Conservation (phyloP, 2,113 vertebrate species). For the Mionectes macconnelli region DNA sequence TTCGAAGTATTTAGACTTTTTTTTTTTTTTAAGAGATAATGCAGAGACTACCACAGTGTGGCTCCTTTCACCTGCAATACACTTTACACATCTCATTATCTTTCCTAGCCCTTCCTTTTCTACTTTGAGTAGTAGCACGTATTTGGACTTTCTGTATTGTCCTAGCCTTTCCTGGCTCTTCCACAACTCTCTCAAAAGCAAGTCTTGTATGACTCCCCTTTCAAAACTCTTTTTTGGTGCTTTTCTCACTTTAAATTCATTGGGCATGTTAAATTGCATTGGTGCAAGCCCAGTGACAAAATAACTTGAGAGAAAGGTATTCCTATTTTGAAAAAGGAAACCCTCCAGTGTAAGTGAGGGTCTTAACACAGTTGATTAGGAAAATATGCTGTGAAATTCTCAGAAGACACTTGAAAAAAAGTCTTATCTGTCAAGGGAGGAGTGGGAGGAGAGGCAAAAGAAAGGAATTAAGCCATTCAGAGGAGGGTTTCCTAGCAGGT, state of each 20-base stretch:
- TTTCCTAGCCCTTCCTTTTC: neutral
- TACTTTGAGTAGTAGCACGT: neutral
- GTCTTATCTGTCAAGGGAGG: neutral
- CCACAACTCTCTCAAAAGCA: neutral
- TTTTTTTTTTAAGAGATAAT: neutral
- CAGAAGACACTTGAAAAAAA: constrained; percentile 9
- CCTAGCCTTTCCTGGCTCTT: neutral
- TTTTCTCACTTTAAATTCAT: constrained; percentile 14
- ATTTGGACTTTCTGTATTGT: neutral
- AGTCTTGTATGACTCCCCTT: constrained; percentile 8
- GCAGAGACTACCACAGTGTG: neutral
- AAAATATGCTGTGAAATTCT: neutral
- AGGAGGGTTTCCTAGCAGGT: constrained; percentile 18
- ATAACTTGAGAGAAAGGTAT: neutral
- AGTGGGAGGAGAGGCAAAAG: neutral
- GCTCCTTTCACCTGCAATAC: neutral
- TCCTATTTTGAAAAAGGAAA: neutral
- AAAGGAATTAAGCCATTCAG: constrained; percentile 21
- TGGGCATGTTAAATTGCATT: neutral
- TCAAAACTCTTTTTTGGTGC: constrained; percentile 10
- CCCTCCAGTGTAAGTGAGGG: neutral
- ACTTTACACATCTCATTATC: neutral
- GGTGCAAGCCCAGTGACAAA: neutral
- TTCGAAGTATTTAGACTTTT: neutral
- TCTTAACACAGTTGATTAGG: neutral